These are phyloP conservation scores for Orthonyx spaldingii DNA, from an alignment of 2,113 vertebrate genomes.

Conservation along the genomic window DNA sequence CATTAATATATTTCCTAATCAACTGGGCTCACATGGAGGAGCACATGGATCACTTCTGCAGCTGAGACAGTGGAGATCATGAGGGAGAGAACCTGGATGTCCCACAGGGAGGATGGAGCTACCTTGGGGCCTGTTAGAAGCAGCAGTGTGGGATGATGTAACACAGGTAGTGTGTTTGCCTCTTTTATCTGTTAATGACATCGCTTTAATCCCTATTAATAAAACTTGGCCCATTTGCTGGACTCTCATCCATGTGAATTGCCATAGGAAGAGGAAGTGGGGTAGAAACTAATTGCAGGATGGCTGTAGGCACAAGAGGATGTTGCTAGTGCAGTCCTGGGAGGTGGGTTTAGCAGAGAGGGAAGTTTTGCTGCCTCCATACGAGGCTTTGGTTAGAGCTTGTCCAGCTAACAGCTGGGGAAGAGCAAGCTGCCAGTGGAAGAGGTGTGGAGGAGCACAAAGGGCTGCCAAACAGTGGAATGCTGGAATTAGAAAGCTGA, in stretches of 20 bases:
- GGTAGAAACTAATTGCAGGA: neutral
- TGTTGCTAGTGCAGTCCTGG: neutral
- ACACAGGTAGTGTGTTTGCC: neutral
- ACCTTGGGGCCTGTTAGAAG: neutral
- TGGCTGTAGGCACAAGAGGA: neutral
- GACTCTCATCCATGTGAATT: neutral
- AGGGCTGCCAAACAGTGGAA: neutral
- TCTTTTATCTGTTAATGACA: neutral
- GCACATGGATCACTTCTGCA: neutral
- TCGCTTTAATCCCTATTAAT: neutral
- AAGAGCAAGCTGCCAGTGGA: neutral
- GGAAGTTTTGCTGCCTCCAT: neutral
- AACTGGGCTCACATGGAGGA: neutral
- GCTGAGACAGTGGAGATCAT: neutral
- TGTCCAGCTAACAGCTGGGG: neutral
- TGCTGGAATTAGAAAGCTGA: neutral
- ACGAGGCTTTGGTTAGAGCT: neutral
- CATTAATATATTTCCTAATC: neutral
- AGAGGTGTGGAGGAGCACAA: neutral
- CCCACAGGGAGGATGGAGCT: neutral
- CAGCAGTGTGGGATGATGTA: neutral
- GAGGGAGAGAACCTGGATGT: neutral
- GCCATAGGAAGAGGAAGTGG: constrained; percentile 10
- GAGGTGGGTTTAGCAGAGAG: constrained; percentile 1
- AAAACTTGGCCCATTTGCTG: neutral